Conservation (phyloP, 2,888 invertebrate genomes). For the Temnothorax unifasciatus region DNA sequence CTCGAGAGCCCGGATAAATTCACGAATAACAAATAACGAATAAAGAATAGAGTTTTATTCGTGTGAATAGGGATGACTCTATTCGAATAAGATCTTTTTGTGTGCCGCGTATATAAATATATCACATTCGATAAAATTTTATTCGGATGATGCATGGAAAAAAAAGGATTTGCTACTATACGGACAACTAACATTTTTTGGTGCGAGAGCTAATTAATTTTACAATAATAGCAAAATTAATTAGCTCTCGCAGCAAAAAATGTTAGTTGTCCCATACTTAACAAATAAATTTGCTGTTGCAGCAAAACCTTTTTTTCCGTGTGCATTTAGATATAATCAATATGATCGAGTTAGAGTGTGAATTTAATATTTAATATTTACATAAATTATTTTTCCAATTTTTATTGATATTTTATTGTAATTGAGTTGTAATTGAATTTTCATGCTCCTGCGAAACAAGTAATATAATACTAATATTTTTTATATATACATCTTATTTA, state of each 20-base stretch:
- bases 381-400: background rate
- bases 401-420: background rate
- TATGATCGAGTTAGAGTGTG: background rate
- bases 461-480: background rate
- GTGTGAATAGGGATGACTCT: background rate
- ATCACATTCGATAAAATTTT: background rate
- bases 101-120: background rate
- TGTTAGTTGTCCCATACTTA: no score
- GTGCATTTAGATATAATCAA: background rate
- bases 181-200: no score
- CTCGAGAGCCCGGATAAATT: conserved; percentile 27
- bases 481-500: no score
- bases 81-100: background rate
- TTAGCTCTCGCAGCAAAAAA: no score
- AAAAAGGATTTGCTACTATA: no score
- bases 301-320: no score
- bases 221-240: no score
- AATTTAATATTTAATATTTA: background rate
- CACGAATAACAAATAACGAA: conserved; percentile 30
- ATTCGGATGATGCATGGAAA: no score
- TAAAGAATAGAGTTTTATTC: background rate
- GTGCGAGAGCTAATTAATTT: no score
- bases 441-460: background rate
- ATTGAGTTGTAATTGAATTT: background rate
- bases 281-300: no score